Conservation (phyloP, 2,888 invertebrate species). For the Meteorus cinctellus region DNA sequence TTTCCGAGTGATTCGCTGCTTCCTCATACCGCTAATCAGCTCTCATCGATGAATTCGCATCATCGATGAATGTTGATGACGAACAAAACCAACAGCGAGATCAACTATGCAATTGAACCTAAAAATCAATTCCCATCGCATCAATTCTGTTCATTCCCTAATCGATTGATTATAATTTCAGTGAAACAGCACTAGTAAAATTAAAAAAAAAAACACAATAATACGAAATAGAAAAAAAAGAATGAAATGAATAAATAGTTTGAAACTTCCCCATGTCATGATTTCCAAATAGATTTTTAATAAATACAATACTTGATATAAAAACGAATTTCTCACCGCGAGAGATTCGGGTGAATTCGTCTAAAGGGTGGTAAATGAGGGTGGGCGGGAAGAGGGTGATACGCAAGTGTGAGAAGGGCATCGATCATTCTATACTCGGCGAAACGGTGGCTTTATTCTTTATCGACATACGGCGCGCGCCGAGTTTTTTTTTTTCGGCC, state of each 20-base stretch:
- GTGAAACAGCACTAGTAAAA: no score
- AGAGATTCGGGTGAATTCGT: not conserved
- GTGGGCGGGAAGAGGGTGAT: not conserved
- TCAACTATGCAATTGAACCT: no score
- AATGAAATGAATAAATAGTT: not conserved
- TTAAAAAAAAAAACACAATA: no score
- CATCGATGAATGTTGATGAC: not conserved
- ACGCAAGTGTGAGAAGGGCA: conserved; percentile 40
- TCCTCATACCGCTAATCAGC: conserved; percentile 21
- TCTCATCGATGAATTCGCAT: conserved; percentile 20
- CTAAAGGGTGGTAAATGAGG: not conserved
- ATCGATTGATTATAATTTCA: no score
- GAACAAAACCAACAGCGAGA: no score
- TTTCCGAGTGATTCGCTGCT: conserved; percentile 53
- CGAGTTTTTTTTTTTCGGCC: conserved; percentile 45
- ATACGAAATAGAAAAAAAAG: no score
- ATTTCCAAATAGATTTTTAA: not conserved
- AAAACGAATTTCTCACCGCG: not conserved
- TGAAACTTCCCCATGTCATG: not conserved
- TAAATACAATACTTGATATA: not conserved
- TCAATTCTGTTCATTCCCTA: no score
- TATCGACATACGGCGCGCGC: conserved; percentile 56
- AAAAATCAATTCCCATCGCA: no score
- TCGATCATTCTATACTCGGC: conserved; percentile 54
- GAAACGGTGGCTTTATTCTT: conserved; percentile 57